Evolutionary conservation across 2,113 vertebrate species (phyloP).

Genomic region (Lepisosteus oculatus): DNA sequence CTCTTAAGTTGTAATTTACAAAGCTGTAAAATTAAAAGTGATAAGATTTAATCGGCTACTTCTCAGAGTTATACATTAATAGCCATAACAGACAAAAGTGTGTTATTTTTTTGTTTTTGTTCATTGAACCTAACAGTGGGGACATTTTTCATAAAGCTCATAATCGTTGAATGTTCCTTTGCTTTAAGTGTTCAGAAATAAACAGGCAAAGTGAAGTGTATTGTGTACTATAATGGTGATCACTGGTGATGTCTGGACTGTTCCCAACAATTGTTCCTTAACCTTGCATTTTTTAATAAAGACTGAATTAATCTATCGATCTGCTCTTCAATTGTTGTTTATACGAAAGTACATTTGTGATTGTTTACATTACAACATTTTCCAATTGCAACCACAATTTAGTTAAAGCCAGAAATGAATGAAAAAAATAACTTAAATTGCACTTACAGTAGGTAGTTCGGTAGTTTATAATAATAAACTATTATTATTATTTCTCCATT

Average conservation of each 20-base stretch:
- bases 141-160: background rate
- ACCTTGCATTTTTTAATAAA: slow-evolving; percentile 9
- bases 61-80: no score
- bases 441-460: no score
- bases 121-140: no score
- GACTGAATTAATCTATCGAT: background rate
- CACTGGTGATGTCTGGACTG: background rate
- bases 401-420: no score
- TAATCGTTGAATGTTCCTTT: slow-evolving; percentile 7
- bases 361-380: no score
- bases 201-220: background rate
- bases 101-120: no score
- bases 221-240: background rate
- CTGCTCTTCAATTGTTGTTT: background rate
- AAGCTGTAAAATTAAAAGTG: background rate
- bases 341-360: background rate
- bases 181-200: slow-evolving; percentile 6
- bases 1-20: no score
- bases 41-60: background rate
- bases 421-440: no score
- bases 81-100: no score
- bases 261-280: background rate
- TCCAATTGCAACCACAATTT: no score
- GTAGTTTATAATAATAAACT: no score
- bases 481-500: no score